Base-by-base conservation (phyloP, 2,888 invertebrate genomes). In the Troglohyphantes excavatus region DNA sequence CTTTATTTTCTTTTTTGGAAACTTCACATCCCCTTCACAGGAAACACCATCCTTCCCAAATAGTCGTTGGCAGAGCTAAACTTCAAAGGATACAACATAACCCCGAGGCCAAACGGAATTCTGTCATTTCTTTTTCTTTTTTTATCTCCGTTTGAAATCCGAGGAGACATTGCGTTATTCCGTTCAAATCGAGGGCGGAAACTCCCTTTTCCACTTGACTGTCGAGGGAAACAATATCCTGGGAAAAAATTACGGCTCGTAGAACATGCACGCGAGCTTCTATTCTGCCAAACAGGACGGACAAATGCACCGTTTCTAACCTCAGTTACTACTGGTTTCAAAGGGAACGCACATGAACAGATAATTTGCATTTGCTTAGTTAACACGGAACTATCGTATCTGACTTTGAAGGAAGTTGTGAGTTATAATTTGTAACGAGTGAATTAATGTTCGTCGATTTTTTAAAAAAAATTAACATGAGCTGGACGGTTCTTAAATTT, bases 131-230 rank as follows among this genome's bases (percentile, higher is more conserved):
- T 39, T 11, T 39, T 39, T 39, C 39, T 39, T 9, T n/a, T 53
- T 53, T 53, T 53, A 53, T 53, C 53, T 13, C 13, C 53, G n/a
- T 53, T 53, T 17, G 2, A 53, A 53, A 53, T 53, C 29, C 23
- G 61, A 73, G 26, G 26, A 27, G 81, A 68, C 68, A 81, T 81
- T 81, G 68, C 67, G 81, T 67, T 68, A 68, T 81, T 81, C 81
- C 17, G n/a, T 46, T 53, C 13, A 53, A 53, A 27, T 53, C 53
- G 68, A 27, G 79, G 27, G 46, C 68, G 81, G 68, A 81, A 81
- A 81, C 81, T 81, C 53, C 81, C 29, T 68, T 81, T 81, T 81
- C 81, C 81, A 68, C 68, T 68, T 81, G 59, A 46, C 53, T 68
- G 67, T 67, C 79, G 39, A 13, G 13, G 39, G 68, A 81, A 81